Percentiles rank a stretch among this genome's conserved stretches.
Evolutionary conservation across 2,113 vertebrate species (phyloP).

Genomic region (Peromyscus polionotus): DNA sequence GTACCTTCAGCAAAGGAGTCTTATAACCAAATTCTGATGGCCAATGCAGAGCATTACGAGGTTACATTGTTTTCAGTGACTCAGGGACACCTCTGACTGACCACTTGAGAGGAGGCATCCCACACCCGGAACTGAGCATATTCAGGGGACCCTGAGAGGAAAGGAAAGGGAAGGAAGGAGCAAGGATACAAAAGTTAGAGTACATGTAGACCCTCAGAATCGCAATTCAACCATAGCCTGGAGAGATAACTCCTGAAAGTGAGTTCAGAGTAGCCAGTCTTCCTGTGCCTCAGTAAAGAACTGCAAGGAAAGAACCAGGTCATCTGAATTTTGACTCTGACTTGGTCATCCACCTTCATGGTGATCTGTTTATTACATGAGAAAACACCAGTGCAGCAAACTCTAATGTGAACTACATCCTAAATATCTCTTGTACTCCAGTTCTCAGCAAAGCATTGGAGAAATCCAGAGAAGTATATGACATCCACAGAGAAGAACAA

Average conservation of each 20-base stretch:
- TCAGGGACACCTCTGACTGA: neutral
- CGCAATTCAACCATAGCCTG: neutral
- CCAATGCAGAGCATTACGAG: neutral
- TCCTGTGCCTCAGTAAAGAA: neutral
- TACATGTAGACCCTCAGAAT: neutral
- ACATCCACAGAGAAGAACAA: neutral
- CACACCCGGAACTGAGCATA: neutral
- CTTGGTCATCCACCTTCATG: neutral
- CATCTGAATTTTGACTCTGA: neutral
- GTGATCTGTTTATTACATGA: neutral
- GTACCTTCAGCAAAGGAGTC: neutral
- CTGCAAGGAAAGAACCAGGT: neutral
- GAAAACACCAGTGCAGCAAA: neutral
- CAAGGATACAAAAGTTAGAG: too few relatives aligned
- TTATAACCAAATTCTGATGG: neutral
- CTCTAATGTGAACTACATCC: accelerated
- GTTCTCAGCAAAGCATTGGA: neutral
- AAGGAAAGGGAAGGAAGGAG: neutral
- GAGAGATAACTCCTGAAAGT: neutral
- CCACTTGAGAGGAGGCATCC: neutral
- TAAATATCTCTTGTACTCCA: neutral
- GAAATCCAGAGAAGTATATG: neutral
- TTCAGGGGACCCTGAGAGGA: neutral
- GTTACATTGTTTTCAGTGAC: neutral
- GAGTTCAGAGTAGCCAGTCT: neutral